A percentile compares a stretch with the other conserved stretches of the same genome.
Evolutionary conservation across 2,888 invertebrate species (phyloP).

Genomic region (Palloptera scutellata): DNA sequence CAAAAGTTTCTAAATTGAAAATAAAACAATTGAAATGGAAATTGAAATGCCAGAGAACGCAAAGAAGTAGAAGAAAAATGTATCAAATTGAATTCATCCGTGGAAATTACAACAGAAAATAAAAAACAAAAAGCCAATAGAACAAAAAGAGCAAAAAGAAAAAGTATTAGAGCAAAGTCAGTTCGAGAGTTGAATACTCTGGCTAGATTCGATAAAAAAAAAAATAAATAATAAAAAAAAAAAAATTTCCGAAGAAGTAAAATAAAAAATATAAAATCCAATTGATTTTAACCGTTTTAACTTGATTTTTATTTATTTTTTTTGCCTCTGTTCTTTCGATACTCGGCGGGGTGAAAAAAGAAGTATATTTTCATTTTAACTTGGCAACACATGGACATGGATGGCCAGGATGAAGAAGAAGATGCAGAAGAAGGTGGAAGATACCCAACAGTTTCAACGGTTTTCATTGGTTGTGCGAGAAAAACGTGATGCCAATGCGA

Average conservation of each 20-base stretch:
- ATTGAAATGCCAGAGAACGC: slow-evolving; percentile 10
- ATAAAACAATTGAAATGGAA: slow-evolving; percentile 31
- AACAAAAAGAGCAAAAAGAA: neutral
- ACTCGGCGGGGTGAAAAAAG: neutral
- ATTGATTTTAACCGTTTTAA: slow-evolving; percentile 51
- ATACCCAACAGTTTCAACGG: slow-evolving; percentile 46
- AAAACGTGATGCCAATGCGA: slow-evolving; percentile 32
- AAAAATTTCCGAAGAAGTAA: slow-evolving; percentile 14
- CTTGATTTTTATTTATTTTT: neutral
- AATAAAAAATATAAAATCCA: slow-evolving; percentile 43
- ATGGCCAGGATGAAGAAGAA: slow-evolving; percentile 28
- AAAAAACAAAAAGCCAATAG: neutral
- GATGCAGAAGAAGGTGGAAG: slow-evolving; percentile 32
- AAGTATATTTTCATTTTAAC: slow-evolving; percentile 18
- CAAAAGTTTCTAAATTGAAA: slow-evolving; percentile 27
- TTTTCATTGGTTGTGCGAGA: slow-evolving; percentile 48
- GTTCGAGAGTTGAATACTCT: neutral
- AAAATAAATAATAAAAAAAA: neutral
- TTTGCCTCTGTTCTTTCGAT: neutral
- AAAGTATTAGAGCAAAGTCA: neutral
- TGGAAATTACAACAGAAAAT: slow-evolving; percentile 12
- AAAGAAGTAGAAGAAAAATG: slow-evolving; percentile 2
- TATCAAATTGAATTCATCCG: slow-evolving; percentile 29
- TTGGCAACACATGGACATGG: slow-evolving; percentile 33
- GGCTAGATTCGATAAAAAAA: neutral